A percentile compares a stretch with the other conserved stretches of the same genome.
Evolutionary conservation across 1,140 invertebrate species (phyloP).

Genomic region (Zophobas atratus): DNA sequence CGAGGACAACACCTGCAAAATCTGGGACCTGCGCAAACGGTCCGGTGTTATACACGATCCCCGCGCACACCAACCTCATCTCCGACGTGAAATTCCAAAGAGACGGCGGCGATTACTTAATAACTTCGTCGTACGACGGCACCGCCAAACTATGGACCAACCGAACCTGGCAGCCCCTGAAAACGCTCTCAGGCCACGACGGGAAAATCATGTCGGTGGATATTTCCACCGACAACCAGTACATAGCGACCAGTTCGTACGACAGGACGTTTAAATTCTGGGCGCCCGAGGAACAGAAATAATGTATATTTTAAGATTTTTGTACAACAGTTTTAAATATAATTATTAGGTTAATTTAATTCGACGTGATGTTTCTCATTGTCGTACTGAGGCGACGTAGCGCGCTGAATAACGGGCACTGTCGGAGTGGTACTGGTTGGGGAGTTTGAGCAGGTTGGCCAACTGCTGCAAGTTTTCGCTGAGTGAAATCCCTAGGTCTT

Average conservation of each 20-base stretch:
- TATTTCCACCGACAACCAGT: constrained; percentile 89
- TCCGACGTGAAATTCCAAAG: constrained; percentile 92
- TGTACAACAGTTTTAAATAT: constrained; percentile 31
- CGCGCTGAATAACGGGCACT: constrained; percentile 77
- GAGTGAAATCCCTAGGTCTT: constrained; percentile 85
- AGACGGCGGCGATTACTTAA: constrained; percentile 85
- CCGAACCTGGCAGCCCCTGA: constrained; percentile 95
- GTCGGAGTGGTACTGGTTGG: constrained; percentile 79
- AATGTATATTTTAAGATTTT: constrained; percentile 1
- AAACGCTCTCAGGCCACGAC: constrained; percentile 95
- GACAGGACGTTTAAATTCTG: constrained; percentile 99
- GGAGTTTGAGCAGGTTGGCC: constrained; percentile 76
- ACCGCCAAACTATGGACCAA: constrained; percentile 96
- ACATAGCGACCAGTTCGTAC: constrained; percentile 93
- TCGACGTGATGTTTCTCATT: constrained; percentile 79
- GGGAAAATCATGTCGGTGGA: constrained; percentile 96
- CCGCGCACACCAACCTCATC: constrained; percentile 94
- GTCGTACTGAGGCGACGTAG: constrained; percentile 81
- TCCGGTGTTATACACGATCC: constrained; percentile 93
- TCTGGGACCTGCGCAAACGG: constrained; percentile 95
- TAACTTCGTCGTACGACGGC: constrained; percentile 92
- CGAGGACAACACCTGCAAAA: constrained; percentile 94
- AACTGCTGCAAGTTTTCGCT: constrained; percentile 82
- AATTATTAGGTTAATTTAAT: constrained; percentile 46
- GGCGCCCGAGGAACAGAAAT: constrained; percentile 79